These are phyloP conservation scores for Seladonia tumulorum DNA, from an alignment of 2,888 invertebrate species.

Conservation along the genomic window DNA sequence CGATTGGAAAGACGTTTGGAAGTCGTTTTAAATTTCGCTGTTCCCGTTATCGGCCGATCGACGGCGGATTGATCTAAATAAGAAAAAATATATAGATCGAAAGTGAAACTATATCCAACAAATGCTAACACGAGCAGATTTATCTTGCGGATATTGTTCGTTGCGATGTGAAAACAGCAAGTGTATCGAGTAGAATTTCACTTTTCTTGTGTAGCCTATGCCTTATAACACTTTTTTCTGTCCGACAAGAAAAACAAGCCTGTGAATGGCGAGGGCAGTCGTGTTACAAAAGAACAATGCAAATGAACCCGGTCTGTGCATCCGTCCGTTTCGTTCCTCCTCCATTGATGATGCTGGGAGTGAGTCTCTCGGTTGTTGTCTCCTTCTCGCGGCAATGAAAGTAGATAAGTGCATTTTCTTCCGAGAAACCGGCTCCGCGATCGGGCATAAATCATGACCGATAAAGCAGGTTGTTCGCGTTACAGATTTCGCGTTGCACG, in stretches of 20 bases:
- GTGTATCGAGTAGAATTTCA: constrained; percentile 10
- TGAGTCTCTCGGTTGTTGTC: constrained; percentile 51
- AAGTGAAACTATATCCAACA: not conserved
- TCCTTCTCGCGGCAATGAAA: constrained; percentile 62
- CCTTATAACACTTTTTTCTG: not conserved
- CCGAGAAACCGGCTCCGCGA: constrained; percentile 48
- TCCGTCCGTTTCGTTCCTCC: constrained; percentile 52
- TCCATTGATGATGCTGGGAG: constrained; percentile 72
- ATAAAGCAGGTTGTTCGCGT: constrained; percentile 34
- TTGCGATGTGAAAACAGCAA: not conserved
- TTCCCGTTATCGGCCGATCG: not conserved
- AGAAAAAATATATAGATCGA: not conserved
- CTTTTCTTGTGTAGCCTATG: not conserved
- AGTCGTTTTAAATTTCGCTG: not conserved
- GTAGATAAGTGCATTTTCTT: constrained; percentile 57
- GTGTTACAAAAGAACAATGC: not conserved
- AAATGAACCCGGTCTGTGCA: constrained; percentile 41
- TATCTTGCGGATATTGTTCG: not conserved
- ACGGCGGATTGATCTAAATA: not conserved
- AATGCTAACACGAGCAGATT: not conserved
- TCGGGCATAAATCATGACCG: constrained; percentile 47
- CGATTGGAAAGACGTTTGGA: not conserved
- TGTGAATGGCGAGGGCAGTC: not conserved
- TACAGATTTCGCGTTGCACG: constrained; percentile 19
- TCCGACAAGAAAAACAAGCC: not conserved